phyloP scores from a whole-genome alignment of 2,888 invertebrate species.

The Eupithecia pulchellata region DNA sequence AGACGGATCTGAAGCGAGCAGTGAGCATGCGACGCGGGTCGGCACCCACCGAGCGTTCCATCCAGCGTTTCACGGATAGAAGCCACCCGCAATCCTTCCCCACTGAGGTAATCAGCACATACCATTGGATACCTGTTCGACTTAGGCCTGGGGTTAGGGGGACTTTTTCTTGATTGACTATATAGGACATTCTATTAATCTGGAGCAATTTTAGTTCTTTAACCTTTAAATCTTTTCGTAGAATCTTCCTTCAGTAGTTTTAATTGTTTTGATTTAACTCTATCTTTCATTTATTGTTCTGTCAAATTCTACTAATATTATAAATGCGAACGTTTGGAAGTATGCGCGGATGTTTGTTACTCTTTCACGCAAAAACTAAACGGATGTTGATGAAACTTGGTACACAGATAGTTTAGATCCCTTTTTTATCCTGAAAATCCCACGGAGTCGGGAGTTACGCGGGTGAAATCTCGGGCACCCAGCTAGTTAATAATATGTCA shows the following conservation, averaged over 20 bases:
- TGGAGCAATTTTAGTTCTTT: not conserved
- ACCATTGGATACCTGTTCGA: not conserved
- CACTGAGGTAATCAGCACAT: slow-evolving; percentile 64
- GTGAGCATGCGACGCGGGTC: slow-evolving; percentile 77
- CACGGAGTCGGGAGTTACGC: no score
- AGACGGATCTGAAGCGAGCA: slow-evolving; percentile 88
- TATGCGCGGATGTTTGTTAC: no score
- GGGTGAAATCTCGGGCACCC: no score
- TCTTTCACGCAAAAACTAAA: no score
- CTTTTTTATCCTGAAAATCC: no score
- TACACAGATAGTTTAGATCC: no score
- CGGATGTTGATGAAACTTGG: no score
- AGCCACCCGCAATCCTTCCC: slow-evolving; percentile 75
- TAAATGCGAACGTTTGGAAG: no score
- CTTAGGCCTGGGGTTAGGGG: not conserved
- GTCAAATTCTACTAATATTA: no score
- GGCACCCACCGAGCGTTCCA: slow-evolving; percentile 74
- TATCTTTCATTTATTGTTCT: not conserved
- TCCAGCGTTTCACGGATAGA: slow-evolving; percentile 70
- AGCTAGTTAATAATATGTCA: not conserved
- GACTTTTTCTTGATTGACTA: not conserved
- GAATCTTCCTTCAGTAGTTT: not conserved
- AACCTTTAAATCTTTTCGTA: not conserved
- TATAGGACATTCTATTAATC: not conserved
- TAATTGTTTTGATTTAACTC: not conserved